Evolutionary conservation across 2,888 invertebrate genomes (phyloP), one percentile per base, ranked within the genome.

Genomic region (Alloscopus bannaensis): DNA sequence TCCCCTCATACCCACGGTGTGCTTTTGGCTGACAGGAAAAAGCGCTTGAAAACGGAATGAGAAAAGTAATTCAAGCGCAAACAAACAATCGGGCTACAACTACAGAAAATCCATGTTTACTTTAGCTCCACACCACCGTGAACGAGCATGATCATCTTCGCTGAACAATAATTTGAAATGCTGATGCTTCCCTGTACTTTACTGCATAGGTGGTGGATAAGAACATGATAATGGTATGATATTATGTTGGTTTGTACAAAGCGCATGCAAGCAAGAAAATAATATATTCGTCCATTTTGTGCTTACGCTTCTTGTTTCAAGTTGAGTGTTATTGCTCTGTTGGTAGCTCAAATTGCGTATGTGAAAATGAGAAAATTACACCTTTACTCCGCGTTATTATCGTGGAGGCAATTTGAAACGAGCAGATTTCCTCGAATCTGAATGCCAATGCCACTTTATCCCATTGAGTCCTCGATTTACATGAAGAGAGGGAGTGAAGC

Each of bases 51-150:
- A 60, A 36, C 24, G 71, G 50, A 71, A 69, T 57, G 57, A 57
- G 52, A 71, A 71, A 57, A 28, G 71, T 60, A 71, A 71, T 60
- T 71, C 50, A 71, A 71, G 71, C 71, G 71, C 60, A 60, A 71
- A 71, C 60, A 71, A 71, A 71, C 71, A 71, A 71, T 71, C 60
- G 31, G 28, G 55, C 71, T 71, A 20, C 26, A 50, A 36, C 36
- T 36, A 6, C 36, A 36, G 8, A 8, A 6, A 36, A n/a, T n/a
- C n/a, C n/a, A n/a, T n/a, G n/a, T n/a, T n/a, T n/a, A n/a, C n/a
- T n/a, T n/a, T n/a, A n/a, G n/a, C n/a, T n/a, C n/a, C n/a, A n/a
- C n/a, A n/a, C n/a, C n/a, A n/a, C n/a, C 40, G 8, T 69, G 71
- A 60, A 60, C 47, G 40, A 26, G 40, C 28, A 29, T 29, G 20